Evolutionary conservation across 2,888 invertebrate species (phyloP).

Genomic region (Blastobasis lacticolella): DNA sequence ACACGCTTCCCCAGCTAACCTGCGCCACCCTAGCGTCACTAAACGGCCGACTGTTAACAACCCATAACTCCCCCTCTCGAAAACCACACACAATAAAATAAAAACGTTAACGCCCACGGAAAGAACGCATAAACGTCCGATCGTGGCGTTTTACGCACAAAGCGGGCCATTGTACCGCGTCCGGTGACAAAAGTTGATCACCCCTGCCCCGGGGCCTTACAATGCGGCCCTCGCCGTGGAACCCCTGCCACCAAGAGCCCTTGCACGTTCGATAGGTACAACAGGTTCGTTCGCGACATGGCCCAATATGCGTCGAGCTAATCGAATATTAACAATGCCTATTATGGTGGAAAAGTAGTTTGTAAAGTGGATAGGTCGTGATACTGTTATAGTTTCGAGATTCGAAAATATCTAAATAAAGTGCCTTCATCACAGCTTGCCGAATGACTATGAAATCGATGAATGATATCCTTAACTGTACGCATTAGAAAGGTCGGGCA

Average conservation of each 20-base stretch:
- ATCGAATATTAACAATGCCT: not conserved
- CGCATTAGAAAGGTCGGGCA: too few species aligned
- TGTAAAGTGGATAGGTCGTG: too few species aligned
- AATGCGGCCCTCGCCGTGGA: conserved; percentile 2
- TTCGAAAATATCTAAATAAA: too few species aligned
- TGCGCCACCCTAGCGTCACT: too few species aligned
- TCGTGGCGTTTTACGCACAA: conserved; percentile 5
- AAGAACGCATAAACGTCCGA: conserved; percentile 4
- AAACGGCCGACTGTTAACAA: not conserved
- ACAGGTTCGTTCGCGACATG: conserved; percentile 8
- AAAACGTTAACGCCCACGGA: not conserved
- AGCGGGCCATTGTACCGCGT: conserved; percentile 1
- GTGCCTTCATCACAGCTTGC: too few species aligned
- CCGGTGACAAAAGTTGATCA: conserved; percentile 9
- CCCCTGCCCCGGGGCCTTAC: conserved; percentile 1
- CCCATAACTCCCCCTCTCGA: not conserved
- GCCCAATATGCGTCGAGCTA: not conserved
- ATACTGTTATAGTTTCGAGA: too few species aligned
- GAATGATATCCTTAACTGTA: too few species aligned
- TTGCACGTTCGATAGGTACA: conserved; percentile 10
- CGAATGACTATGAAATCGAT: too few species aligned
- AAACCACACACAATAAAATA: not conserved
- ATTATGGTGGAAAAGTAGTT: not conserved
- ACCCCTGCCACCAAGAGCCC: conserved; percentile 3
- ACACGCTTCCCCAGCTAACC: too few species aligned